phyloP scores from a whole-genome alignment of 2,113 vertebrate genomes.

The Pelodiscus sinensis region DNA sequence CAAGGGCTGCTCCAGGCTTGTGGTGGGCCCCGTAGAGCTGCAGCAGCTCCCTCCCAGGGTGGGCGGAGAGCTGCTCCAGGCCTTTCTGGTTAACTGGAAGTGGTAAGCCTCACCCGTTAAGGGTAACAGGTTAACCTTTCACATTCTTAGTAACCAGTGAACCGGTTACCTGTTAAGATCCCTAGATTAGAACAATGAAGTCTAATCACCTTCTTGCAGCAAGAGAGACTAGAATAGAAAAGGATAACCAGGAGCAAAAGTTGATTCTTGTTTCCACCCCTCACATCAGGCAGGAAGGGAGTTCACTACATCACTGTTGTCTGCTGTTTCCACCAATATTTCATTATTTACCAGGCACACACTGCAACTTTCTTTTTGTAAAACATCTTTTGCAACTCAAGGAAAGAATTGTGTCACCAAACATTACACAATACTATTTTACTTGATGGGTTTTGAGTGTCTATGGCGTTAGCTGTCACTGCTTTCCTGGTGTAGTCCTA shows the following conservation, averaged over 20 bases:
- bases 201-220: neutral
- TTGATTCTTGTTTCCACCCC: neutral
- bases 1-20: too few relatives aligned
- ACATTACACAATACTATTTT: neutral
- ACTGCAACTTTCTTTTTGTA: neutral
- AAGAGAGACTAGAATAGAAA: neutral
- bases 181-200: neutral
- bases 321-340: neutral
- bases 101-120: too few relatives aligned
- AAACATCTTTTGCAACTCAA: neutral
- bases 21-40: too few relatives aligned
- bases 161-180: too few relatives aligned
- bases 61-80: too few relatives aligned
- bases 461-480: neutral
- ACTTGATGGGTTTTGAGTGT: neutral
- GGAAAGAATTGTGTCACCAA: neutral
- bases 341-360: neutral
- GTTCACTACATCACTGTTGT: neutral
- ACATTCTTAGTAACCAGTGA: too few relatives aligned
- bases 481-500: neutral
- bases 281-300: neutral
- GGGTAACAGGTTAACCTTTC: too few relatives aligned
- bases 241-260: neutral
- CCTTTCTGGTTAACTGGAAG: too few relatives aligned
- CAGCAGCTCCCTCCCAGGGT: too few relatives aligned